Conservation (phyloP, 2,113 vertebrate species). For the Siniperca chuatsi region DNA sequence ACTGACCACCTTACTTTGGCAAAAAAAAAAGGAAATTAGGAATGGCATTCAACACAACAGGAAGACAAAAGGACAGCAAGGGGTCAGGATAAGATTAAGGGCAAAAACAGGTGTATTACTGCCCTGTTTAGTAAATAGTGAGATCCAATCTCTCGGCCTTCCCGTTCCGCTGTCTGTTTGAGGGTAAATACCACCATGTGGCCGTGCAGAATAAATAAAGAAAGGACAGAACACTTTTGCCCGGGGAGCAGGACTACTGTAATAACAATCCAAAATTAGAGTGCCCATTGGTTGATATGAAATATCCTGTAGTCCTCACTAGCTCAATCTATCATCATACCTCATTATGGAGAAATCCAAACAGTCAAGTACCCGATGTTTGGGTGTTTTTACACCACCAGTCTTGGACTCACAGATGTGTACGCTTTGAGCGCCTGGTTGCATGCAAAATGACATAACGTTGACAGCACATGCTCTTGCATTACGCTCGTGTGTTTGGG, state of each 20-base stretch:
- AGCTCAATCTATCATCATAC: conserved; percentile 68
- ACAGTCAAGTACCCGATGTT: conserved; percentile 67
- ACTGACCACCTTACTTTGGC: not conserved
- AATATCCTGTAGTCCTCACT: conserved; percentile 47
- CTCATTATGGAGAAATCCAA: conserved; percentile 79
- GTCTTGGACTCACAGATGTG: conserved; percentile 70
- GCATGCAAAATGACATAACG: conserved; percentile 80
- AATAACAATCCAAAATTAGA: conserved; percentile 40
- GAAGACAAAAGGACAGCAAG: conserved; percentile 42
- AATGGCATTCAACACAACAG: conserved; percentile 34
- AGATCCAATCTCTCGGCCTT: conserved; percentile 54
- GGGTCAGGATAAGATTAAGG: conserved; percentile 58
- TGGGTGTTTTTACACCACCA: conserved; percentile 67
- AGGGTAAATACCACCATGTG: conserved; percentile 77
- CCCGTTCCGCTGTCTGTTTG: conserved; percentile 72
- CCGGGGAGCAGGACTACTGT: conserved; percentile 40
- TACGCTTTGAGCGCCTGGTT: conserved; percentile 44
- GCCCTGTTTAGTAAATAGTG: conserved; percentile 72
- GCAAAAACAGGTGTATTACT: conserved; percentile 63
- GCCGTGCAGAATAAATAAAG: conserved; percentile 59
- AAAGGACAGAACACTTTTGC: conserved; percentile 40
- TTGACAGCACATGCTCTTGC: conserved; percentile 61
- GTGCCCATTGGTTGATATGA: conserved; percentile 30
- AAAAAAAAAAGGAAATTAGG: not conserved
- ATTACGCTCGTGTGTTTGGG: conserved; percentile 38